Conservation (phyloP, 2,797 vertebrate genomes). For the Poliocrania exsul region DNA sequence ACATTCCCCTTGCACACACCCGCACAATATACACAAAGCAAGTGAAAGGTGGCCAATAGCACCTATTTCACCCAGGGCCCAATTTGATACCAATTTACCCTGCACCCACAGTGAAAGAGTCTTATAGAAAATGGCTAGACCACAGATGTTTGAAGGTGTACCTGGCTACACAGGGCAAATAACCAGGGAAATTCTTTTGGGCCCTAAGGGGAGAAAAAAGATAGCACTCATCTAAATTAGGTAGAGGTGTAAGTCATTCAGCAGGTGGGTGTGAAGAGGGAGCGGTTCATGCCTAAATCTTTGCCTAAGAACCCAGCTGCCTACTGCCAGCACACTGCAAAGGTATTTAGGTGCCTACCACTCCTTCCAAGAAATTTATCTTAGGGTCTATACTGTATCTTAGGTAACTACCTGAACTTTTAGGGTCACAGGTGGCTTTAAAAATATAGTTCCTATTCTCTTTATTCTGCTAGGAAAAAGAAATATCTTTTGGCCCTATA, state of each 20-base stretch:
- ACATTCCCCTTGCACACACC: not conserved
- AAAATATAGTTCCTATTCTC: not conserved
- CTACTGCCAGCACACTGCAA: not conserved
- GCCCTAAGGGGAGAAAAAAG: conserved; percentile 2
- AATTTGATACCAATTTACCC: not conserved
- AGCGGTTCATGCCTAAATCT: not conserved
- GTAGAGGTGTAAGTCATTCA: conserved; percentile 28
- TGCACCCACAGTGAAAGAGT: not conserved
- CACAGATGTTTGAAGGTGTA: not conserved
- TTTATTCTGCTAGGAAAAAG: not conserved
- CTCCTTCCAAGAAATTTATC: not conserved
- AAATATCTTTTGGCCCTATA: not conserved
- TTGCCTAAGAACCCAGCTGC: not conserved
- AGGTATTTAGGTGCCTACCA: not conserved
- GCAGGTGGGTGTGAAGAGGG: conserved; percentile 12
- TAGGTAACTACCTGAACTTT: not conserved
- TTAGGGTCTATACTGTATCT: not conserved
- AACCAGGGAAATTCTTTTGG: conserved; percentile 23
- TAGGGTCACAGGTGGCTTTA: not conserved
- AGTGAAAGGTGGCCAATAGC: not conserved
- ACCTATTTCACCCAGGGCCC: not conserved
- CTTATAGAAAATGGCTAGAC: not conserved
- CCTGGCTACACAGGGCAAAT: not conserved
- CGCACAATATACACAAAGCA: not conserved
- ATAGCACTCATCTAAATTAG: not conserved